Evolutionary conservation across 1,140 invertebrate genomes (phyloP), one percentile per base, ranked within the genome.

Genomic region (Scaptomyza graminum): DNA sequence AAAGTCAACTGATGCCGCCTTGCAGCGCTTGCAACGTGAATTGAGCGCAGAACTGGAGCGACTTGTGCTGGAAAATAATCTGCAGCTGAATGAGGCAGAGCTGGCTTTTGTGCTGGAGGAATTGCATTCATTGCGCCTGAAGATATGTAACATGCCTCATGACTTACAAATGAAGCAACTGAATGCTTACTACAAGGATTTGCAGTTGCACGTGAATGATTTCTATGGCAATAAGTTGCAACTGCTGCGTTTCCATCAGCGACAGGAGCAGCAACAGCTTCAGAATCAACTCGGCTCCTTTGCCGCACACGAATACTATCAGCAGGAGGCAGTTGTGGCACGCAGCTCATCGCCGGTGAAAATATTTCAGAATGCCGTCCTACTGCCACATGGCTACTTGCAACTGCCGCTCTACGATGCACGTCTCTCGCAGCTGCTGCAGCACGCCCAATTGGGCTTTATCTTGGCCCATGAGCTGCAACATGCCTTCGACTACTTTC

Each of bases 381-480:
- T 80, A 13, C 37, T 83, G 60, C 79, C 79, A 16, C 69, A 78
- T 31, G 82, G 71, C 13, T 87, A 83, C 37, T 37, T 87, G 16
- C 77, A 80, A 16, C 41, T 78, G 61, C 82, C 79, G 13, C 54
- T 80, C 5, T 87, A 66, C 28, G 74, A 80, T 44, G 56, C 56
- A n/a, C 63, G 52, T 0, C 47, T 87, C 0, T 37, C 64, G 1
- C 16, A 16, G n/a, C 16, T 87, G 37, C 34, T 64, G 39, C 79
- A 80, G 16, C 69, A 83, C 37, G 79, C 82, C 8, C 64, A 72
- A 13, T 37, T 87, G 6, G 82, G 82, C 5, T 83, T 83, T 49
- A 87, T 87, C 1, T 18, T 87, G 6, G 79, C 82, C 7, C 79
- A 80, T n/a, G 79, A 87, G 63, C 52, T 83, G 25, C 71, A 80